Percentiles rank a stretch among this genome's conserved stretches.
Evolutionary conservation across 1,140 invertebrate species (phyloP).

Genomic region (Eurosta solidaginis): DNA sequence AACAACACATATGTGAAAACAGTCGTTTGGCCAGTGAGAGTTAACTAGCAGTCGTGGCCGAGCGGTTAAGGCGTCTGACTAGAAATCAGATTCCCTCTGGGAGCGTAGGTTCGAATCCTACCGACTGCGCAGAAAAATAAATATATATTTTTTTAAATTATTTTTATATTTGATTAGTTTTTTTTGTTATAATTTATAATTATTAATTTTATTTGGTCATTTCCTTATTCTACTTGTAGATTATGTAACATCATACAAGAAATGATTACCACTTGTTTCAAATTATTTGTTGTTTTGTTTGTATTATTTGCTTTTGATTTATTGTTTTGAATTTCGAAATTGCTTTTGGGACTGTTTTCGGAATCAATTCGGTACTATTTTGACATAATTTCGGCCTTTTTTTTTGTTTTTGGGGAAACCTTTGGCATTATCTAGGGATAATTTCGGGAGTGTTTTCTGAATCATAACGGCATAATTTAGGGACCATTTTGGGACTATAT

Average conservation of each 20-base stretch:
- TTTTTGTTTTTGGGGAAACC: too few relatives aligned
- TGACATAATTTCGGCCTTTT: too few relatives aligned
- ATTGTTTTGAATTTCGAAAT: too few relatives aligned
- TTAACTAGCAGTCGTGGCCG: conserved; percentile 70
- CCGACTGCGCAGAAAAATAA: conserved; percentile 69
- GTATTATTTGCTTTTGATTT: too few relatives aligned
- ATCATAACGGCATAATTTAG: too few relatives aligned
- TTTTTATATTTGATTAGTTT: conserved; percentile 16
- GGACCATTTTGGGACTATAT: too few relatives aligned
- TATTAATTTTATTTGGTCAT: conserved; percentile 26
- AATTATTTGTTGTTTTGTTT: too few relatives aligned
- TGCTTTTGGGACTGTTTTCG: too few relatives aligned
- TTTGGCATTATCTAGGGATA: too few relatives aligned
- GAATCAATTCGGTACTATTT: too few relatives aligned
- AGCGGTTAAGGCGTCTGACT: conserved; percentile 82
- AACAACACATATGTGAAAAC: neutral
- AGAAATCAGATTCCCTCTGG: conserved; percentile 81
- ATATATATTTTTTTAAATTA: conserved; percentile 22
- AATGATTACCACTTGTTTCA: too few relatives aligned
- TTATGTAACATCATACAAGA: neutral
- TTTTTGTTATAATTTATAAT: conserved; percentile 11
- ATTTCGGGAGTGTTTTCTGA: too few relatives aligned
- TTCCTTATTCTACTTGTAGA: neutral
- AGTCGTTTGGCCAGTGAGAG: neutral
- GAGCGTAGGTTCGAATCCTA: conserved; percentile 82